A percentile compares a stretch with the other conserved stretches of the same genome.
These are phyloP conservation scores for Andricus grossulariae DNA, from an alignment of 1,140 invertebrate genomes.

Conservation along the genomic window DNA sequence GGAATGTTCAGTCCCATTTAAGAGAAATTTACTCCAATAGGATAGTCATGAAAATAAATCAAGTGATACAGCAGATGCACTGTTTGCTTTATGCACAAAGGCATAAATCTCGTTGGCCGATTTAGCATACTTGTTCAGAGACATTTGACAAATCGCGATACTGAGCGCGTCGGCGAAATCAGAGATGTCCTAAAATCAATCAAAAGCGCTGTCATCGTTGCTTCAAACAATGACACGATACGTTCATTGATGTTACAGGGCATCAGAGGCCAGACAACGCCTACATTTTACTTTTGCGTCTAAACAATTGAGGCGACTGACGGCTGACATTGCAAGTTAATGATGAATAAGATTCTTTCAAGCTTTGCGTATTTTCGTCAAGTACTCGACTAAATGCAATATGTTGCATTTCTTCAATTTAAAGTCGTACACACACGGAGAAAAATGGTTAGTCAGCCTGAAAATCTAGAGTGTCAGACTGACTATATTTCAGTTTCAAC, in stretches of 20 bases:
- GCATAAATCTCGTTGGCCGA: slow-evolving; percentile 16
- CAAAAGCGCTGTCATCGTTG: slow-evolving; percentile 15
- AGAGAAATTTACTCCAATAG: slow-evolving; percentile 28
- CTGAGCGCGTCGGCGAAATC: neutral
- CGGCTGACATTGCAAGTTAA: too few species aligned
- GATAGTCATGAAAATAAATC: slow-evolving; percentile 18
- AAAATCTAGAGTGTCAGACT: too few species aligned
- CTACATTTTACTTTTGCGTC: neutral
- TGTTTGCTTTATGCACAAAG: slow-evolving; percentile 20
- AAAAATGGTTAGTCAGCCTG: too few species aligned
- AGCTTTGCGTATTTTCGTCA: too few species aligned
- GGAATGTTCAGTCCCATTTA: slow-evolving; percentile 28
- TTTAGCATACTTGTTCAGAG: slow-evolving; percentile 22
- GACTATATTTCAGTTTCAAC: too few species aligned
- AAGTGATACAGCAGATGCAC: slow-evolving; percentile 19
- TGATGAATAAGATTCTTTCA: too few species aligned
- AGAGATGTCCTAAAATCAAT: slow-evolving; percentile 16
- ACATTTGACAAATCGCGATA: slow-evolving; percentile 21
- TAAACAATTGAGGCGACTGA: neutral
- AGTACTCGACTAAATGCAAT: too few species aligned
- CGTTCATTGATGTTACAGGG: slow-evolving; percentile 1
- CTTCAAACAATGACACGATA: neutral
- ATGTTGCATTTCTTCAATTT: too few species aligned
- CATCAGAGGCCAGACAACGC: neutral
- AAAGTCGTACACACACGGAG: too few species aligned